Base-by-base conservation (phyloP, 2,888 invertebrate species). In the Sympetrum striolatum region DNA sequence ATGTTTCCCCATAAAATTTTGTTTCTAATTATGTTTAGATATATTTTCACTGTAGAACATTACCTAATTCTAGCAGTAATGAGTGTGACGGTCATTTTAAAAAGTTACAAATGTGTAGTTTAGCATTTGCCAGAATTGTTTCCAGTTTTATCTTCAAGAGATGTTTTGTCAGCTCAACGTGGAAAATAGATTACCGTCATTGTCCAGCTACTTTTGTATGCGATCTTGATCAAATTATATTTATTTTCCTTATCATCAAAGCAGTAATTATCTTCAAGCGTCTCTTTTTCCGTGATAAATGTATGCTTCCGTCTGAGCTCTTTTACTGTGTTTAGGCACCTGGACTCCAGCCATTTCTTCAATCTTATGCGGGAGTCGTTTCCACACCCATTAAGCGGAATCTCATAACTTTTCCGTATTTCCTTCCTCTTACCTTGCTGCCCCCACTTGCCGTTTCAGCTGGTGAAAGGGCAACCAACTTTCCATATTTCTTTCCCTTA, bases 311-410 rank as follows among this genome's bases (percentile, higher is more conserved):
- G 35, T 86, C 82, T 53, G 53, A 82, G 35, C 31, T 86, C n/a
- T 48, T 86, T 86, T 60, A 60, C 37, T 60, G 35, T 37, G 73
- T 73, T 60, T 60, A 60, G 86, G 86, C 86, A 86, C 86, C 86
- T 86, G 86, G 86, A 64, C 60, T 39, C 37, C 37, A 64, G 60
- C 60, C 60, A 86, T 86, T 86, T 60, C 60, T 60, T 39, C 60
- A 86, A 64, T 86, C 86, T 86, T 86, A 35, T 35, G 35, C 37
- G 60, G 60, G 86, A 86, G 60, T 86, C 58, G 53, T n/a, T 37
- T 86, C 86, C 86, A 86, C 86, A 86, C 86, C 86, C 86, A 86
- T 86, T 86, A 86, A 86, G 60, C 31, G 86, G 86, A 86, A 58
- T 60, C 86, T 86, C 86, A 86, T 86, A 86, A 86, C 86, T 86